These are phyloP conservation scores for Callaeas wilsoni DNA, from an alignment of 2,113 vertebrate species.

Conservation along the genomic window DNA sequence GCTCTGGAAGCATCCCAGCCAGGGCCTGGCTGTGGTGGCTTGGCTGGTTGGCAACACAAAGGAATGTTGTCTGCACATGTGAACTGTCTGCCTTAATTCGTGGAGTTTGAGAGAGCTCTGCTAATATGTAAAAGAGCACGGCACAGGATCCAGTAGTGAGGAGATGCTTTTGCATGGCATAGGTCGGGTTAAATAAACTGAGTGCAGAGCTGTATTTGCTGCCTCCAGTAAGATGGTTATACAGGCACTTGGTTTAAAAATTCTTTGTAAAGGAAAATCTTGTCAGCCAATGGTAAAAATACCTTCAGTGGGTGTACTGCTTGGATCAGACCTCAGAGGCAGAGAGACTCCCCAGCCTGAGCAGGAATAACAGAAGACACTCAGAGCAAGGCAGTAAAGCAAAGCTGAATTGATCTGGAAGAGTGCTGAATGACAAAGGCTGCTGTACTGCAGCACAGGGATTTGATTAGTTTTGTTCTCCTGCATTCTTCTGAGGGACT, in stretches of 20 bases:
- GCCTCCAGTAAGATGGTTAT: neutral
- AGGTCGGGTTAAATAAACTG: neutral
- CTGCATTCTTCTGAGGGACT: neutral
- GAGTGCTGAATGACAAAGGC: neutral
- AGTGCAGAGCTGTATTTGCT: neutral
- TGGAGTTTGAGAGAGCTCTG: neutral
- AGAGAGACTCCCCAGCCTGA: neutral
- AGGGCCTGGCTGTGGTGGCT: neutral
- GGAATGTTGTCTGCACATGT: neutral
- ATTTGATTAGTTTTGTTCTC: neutral
- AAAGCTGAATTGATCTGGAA: neutral
- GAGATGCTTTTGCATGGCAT: neutral
- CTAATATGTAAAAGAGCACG: rapidly evolving
- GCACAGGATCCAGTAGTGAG: neutral
- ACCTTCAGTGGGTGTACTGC: neutral
- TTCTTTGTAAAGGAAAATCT: neutral
- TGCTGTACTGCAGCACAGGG: neutral
- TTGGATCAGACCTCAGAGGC: neutral
- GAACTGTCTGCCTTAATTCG: neutral
- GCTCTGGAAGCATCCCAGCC: neutral
- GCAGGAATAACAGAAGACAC: neutral
- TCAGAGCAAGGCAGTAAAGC: neutral
- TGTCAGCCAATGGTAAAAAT: neutral
- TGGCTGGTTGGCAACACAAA: neutral
- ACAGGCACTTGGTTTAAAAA: neutral